phyloP scores from a whole-genome alignment of 2,113 vertebrate species.

The Psilopogon haemacephalus region DNA sequence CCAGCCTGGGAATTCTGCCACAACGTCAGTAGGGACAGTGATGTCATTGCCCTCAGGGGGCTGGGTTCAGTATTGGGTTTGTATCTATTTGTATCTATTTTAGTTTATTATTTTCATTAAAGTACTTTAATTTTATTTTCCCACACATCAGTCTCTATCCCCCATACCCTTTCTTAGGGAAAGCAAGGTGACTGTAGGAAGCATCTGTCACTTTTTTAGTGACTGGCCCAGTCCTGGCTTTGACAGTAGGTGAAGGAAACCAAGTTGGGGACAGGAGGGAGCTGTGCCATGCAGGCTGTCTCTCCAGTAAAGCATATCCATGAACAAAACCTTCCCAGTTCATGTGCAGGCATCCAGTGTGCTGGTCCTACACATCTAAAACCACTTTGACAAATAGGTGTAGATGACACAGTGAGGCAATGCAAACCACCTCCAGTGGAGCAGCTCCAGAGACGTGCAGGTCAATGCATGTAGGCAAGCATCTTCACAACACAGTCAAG shows the following conservation, averaged over 20 bases:
- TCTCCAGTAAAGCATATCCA: background rate
- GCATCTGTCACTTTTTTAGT: no score
- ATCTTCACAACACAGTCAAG: rapidly evolving
- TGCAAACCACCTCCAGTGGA: background rate
- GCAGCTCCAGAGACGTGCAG: background rate
- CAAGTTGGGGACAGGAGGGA: background rate
- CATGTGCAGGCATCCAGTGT: rapidly evolving
- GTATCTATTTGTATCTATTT: no score
- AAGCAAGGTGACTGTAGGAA: no score
- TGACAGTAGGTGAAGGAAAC: background rate
- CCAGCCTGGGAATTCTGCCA: no score
- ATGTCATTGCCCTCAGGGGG: no score
- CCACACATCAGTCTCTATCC: no score
- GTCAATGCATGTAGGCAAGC: rapidly evolving
- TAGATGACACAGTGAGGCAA: background rate
- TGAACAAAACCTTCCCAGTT: background rate
- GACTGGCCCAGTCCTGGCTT: no score
- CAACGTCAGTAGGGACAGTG: no score
- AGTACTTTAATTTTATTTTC: no score
- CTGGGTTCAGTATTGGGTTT: no score
- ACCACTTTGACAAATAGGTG: background rate
- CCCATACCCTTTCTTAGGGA: no score
- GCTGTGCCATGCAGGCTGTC: background rate
- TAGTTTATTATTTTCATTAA: no score
- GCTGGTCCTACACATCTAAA: background rate